Conservation (phyloP, 2,113 vertebrate genomes). For the Tretioscincus oriximinensis region DNA sequence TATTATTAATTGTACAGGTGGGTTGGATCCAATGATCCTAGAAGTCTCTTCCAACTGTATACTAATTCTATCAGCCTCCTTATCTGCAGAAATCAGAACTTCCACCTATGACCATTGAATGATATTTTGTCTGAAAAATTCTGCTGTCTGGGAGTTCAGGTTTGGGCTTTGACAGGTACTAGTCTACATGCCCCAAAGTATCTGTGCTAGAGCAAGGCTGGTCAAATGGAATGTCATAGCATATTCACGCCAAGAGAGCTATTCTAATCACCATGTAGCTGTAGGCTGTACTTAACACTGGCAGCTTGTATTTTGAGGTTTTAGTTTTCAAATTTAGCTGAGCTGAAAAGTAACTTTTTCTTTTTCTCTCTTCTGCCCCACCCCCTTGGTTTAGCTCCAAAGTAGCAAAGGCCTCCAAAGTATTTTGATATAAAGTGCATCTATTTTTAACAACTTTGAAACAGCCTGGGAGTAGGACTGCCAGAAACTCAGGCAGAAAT, state of each 20-base stretch:
- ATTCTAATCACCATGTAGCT: fast-evolving
- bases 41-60: no score
- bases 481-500: no score
- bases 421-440: no score
- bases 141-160: background rate
- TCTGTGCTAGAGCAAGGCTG: background rate
- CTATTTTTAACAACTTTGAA: no score
- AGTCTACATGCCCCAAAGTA: background rate
- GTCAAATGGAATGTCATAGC: background rate
- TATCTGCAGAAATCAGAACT: no score
- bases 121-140: no score
- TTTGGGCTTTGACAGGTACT: background rate
- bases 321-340: conserved; percentile 16
- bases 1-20: no score
- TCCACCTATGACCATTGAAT: no score
- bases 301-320: conserved; percentile 8
- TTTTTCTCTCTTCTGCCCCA: no score
- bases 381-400: background rate
- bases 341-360: background rate
- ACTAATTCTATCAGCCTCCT: no score
- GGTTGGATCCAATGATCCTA: no score
- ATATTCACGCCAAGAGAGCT: background rate
- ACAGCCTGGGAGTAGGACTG: no score
- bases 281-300: background rate
- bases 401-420: conserved; percentile 28